Conservation (phyloP, 2,797 vertebrate species). For the Enteromius mattozi region DNA sequence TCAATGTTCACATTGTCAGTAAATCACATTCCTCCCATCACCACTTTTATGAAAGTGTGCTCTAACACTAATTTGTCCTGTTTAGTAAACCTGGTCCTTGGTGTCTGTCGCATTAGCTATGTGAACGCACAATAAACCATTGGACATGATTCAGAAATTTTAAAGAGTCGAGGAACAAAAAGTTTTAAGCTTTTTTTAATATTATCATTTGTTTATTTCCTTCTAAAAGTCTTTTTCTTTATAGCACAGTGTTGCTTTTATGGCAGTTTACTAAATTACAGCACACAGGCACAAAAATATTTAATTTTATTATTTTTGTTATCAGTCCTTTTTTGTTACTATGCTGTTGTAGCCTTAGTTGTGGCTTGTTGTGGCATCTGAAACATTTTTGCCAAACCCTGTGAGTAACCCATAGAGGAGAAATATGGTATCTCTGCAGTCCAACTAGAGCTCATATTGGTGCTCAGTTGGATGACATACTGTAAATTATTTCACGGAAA, state of each 20-base stretch:
- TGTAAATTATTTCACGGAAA: slow-evolving; percentile 46
- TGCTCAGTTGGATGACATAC: slow-evolving; percentile 43
- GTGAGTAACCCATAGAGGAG: slow-evolving; percentile 43
- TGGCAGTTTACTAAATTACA: background rate
- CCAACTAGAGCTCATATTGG: slow-evolving; percentile 50
- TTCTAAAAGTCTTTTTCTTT: background rate
- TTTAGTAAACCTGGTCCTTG: background rate
- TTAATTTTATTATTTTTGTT: background rate
- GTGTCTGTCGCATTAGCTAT: background rate
- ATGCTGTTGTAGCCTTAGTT: slow-evolving; percentile 5
- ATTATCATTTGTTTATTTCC: background rate
- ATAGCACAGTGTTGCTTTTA: background rate
- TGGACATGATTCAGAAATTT: background rate
- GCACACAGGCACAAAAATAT: background rate
- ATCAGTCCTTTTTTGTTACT: background rate
- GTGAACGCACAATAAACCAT: background rate
- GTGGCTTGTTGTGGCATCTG: slow-evolving; percentile 48
- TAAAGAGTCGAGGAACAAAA: background rate
- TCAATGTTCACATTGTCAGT: too few species aligned
- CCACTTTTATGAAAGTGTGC: background rate
- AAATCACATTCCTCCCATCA: too few species aligned
- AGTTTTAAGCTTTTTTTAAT: background rate
- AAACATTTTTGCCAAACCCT: slow-evolving; percentile 59
- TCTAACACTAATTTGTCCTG: background rate
- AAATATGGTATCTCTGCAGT: slow-evolving; percentile 59